These are phyloP conservation scores for Drosophila nebulosa DNA, from an alignment of 1,140 invertebrate genomes.

Conservation along the genomic window DNA sequence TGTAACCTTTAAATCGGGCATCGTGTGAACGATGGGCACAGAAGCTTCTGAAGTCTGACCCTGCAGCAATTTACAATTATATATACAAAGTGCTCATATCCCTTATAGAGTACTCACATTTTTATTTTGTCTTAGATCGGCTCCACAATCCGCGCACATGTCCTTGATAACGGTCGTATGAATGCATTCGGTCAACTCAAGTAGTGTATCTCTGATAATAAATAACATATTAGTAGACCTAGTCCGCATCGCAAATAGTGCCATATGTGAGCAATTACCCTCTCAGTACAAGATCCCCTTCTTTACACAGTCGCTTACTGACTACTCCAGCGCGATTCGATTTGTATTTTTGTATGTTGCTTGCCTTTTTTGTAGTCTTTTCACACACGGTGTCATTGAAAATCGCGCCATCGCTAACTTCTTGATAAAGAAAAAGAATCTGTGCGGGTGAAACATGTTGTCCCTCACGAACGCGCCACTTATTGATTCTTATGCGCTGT, in stretches of 20 bases:
- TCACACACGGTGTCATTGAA: too few relatives aligned
- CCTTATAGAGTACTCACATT: conserved; percentile 56
- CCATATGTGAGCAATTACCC: conserved; percentile 83
- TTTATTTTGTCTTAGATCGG: conserved; percentile 91
- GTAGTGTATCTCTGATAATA: conserved; percentile 56
- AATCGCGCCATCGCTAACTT: conserved; percentile 51
- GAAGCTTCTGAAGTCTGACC: conserved; percentile 85
- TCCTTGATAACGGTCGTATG: conserved; percentile 99
- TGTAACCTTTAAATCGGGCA: conserved; percentile 96
- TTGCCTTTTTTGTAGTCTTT: not conserved
- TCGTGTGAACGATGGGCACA: conserved; percentile 97
- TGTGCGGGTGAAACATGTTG: conserved; percentile 89
- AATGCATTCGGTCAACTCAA: conserved; percentile 88
- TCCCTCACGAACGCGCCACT: conserved; percentile 93
- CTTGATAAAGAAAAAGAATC: conserved; percentile 89
- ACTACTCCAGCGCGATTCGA: conserved; percentile 88
- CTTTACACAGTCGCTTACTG: conserved; percentile 86
- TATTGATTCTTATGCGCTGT: conserved; percentile 87
- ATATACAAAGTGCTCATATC: not conserved
- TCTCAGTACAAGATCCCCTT: conserved; percentile 87
- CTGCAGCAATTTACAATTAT: conserved; percentile 13
- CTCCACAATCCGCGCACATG: conserved; percentile 98
- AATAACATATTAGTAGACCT: not conserved
- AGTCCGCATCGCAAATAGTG: not conserved
- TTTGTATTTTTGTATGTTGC: conserved; percentile 81